A percentile compares a stretch with the other conserved stretches of the same genome.
Conservation (phyloP, 1,140 invertebrate genomes). For the Bradysia coprophila region DNA sequence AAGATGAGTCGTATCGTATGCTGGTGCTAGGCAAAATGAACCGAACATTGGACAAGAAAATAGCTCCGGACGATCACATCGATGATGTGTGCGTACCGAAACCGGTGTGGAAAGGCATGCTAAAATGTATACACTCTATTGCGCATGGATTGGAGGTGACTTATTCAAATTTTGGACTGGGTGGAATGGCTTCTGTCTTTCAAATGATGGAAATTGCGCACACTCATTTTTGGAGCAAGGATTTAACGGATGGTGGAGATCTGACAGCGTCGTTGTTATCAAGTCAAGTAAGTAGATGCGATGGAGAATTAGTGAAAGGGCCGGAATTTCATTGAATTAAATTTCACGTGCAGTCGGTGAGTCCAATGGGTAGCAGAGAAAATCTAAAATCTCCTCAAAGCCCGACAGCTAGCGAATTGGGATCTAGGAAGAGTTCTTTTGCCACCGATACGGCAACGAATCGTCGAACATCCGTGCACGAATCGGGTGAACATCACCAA, state of each 20-base stretch:
- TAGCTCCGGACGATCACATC: conserved; percentile 89
- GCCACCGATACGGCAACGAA: conserved; percentile 1
- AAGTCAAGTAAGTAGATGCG: conserved; percentile 10
- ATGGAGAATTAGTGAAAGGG: not conserved
- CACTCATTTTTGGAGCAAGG: conserved; percentile 94
- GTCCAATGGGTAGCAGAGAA: conserved; percentile 57
- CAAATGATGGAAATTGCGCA: conserved; percentile 95
- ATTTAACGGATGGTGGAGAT: conserved; percentile 42
- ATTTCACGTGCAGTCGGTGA: conserved; percentile 34
- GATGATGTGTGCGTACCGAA: conserved; percentile 91
- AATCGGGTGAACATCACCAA: conserved; percentile 33
- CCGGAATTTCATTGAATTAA: not conserved
- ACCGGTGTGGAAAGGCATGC: conserved; percentile 89
- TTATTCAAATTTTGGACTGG: conserved; percentile 82
- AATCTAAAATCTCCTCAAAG: conserved; percentile 40
- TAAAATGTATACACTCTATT: conserved; percentile 78
- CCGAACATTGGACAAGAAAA: conserved; percentile 80
- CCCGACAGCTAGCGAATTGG: conserved; percentile 10
- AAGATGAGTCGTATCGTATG: conserved; percentile 96
- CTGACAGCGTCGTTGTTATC: conserved; percentile 23
- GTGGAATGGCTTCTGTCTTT: conserved; percentile 94
- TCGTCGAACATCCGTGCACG: conserved; percentile 6
- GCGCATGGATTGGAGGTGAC: conserved; percentile 81
- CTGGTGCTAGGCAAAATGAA: conserved; percentile 91
- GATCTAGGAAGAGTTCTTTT: conserved; percentile 18